These are phyloP conservation scores for Melieria omissa DNA, from an alignment of 2,888 invertebrate genomes.

Conservation along the genomic window DNA sequence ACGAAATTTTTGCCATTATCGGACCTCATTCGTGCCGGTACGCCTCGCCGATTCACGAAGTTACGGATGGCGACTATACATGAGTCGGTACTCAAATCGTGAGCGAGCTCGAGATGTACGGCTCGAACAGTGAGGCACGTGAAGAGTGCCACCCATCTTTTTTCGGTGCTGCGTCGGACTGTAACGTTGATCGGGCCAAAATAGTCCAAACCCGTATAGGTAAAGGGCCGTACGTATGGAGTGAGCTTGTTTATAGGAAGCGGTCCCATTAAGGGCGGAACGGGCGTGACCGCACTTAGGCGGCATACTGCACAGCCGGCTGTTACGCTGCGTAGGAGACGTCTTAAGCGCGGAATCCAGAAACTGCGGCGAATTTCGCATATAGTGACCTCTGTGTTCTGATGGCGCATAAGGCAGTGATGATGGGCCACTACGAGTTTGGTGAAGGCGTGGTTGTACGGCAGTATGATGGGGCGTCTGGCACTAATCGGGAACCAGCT, in stretches of 20 bases:
- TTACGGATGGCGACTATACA: conserved; percentile 8
- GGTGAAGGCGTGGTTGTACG: too few relatives aligned
- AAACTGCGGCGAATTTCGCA: conserved; percentile 30
- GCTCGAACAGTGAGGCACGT: conserved; percentile 42
- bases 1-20: conserved; percentile 8
- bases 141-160: conserved; percentile 43
- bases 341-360: conserved; percentile 36
- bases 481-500: too few relatives aligned
- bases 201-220: conserved; percentile 31
- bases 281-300: conserved; percentile 24
- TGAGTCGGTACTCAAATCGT: conserved; percentile 18
- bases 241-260: conserved; percentile 25
- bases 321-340: conserved; percentile 26
- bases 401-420: conserved; percentile 37
- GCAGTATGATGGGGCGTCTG: too few relatives aligned
- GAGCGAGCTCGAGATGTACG: conserved; percentile 32
- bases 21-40: background rate
- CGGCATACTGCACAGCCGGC: conserved; percentile 33
- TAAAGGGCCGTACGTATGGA: conserved; percentile 20
- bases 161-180: conserved; percentile 29
- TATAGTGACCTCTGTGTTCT: conserved; percentile 39
- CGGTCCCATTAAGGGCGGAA: conserved; percentile 41
- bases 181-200: conserved; percentile 36
- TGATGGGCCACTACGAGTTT: conserved; percentile 24
- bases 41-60: conserved; percentile 10